Base-by-base conservation (phyloP, 2,888 invertebrate genomes). In the Epinotia demarniana region DNA sequence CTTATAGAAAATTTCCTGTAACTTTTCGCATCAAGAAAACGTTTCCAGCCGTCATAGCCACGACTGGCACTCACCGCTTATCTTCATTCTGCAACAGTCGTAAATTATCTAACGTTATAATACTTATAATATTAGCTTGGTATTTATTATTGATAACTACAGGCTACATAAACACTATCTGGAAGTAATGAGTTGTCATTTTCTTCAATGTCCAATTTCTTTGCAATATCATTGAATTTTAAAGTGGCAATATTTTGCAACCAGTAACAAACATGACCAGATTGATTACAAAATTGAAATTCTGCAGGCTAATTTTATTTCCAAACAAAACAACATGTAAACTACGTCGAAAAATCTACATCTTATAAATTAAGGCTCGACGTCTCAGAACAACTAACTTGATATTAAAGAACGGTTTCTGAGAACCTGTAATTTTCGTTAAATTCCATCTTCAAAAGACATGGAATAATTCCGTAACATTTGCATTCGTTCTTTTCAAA, bases 1-100 rank as follows among this genome's bases (percentile, higher is more conserved):
- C 66, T 67, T 62, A 75, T 75, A 75, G 75, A 75, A 75, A 75
- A 71, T 75, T 60, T 62, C 55, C 72, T 46, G 75, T 75, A 75
- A 75, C 61, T 75, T 75, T 67, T 23, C 75, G 67, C 75, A 67
- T 72, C 75, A 75, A 72, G 75, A 75, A 75, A 75, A 75, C 67
- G 75, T 75, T 75, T 57, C 72, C 66, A 75, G 63, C 74, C 70
- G 60, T 67, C 71, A 57, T 46, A 61, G 53, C 58, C 66, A 33
- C 43, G 61, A 55, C 75, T 60, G 70, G 58, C 75, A 63, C 63
- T 62, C 46, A 57, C 71, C 71, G 27, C 71, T 75, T 71, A 75
- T 75, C 70, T 73, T 68, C 60, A 19, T 57, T 12, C 55, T n/a
- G 43, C 55, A 75, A 67, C 57, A 61, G 39, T 66, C 27, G 11